Conservation (phyloP, 2,797 vertebrate species). For the Chelonia mydas region DNA sequence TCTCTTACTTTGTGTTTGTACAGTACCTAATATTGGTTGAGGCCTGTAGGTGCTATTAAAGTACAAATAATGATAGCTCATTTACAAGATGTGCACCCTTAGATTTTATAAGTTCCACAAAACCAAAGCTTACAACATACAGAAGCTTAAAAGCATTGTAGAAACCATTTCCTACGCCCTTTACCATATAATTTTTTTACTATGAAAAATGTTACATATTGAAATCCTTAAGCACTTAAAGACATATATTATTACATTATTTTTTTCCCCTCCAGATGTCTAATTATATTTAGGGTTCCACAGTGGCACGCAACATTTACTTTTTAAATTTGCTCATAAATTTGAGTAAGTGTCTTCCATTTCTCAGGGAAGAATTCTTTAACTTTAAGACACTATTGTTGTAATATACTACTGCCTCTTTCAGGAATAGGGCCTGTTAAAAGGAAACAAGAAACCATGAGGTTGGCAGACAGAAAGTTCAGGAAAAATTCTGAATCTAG, state of each 20-base stretch:
- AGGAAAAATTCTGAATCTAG: neutral
- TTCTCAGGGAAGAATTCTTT: neutral
- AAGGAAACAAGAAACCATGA: neutral
- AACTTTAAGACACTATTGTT: neutral
- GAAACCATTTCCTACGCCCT: neutral
- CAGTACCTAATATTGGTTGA: neutral
- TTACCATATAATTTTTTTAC: fast-evolving
- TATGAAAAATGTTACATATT: neutral
- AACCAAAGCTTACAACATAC: neutral
- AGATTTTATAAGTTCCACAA: neutral
- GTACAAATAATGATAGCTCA: neutral
- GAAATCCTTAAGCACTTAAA: neutral
- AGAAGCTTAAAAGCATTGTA: neutral
- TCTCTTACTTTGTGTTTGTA: neutral
- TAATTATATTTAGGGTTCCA: constrained; percentile 7
- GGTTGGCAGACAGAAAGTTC: neutral
- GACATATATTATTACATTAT: neutral
- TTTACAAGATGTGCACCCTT: neutral
- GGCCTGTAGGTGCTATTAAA: neutral
- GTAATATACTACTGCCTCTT: neutral
- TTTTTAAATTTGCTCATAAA: constrained; percentile 3
- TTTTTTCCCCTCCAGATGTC: neutral
- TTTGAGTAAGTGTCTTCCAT: neutral
- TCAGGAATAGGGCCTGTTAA: neutral
- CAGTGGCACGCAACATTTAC: neutral